These are phyloP conservation scores for Proterorhinus semilunaris DNA, from an alignment of 2,113 vertebrate genomes.

Conservation along the genomic window DNA sequence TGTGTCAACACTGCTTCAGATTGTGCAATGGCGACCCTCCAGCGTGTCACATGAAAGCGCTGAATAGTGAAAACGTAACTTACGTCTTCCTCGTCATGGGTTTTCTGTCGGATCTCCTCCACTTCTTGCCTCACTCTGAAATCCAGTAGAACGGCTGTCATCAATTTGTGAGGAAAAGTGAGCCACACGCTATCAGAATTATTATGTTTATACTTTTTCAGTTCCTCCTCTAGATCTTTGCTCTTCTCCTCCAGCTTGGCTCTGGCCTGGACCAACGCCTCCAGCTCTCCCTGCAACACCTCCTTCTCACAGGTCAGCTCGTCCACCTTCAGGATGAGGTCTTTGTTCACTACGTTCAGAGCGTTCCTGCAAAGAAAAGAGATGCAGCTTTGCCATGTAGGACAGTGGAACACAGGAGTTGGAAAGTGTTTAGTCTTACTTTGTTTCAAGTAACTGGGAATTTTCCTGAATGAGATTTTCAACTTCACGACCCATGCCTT, in stretches of 20 bases:
- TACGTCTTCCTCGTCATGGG: constrained; percentile 93
- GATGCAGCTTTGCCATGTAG: too few species aligned
- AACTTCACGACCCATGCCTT: constrained; percentile 98
- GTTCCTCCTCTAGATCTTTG: constrained; percentile 93
- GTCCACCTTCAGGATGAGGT: constrained; percentile 94
- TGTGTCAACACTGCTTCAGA: too few species aligned
- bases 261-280: constrained; percentile 87
- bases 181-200: background rate
- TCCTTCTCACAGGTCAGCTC: constrained; percentile 94
- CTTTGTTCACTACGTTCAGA: constrained; percentile 97
- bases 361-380: constrained; percentile 82
- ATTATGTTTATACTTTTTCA: constrained; percentile 81
- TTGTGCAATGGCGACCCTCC: too few species aligned
- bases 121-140: constrained; percentile 86
- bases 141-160: constrained; percentile 16
- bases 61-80: constrained; percentile 48
- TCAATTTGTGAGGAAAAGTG: background rate
- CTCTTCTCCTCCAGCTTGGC: constrained; percentile 85
- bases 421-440: constrained; percentile 77
- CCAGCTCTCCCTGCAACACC: constrained; percentile 89
- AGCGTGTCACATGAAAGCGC: background rate
- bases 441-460: constrained; percentile 95
- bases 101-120: constrained; percentile 83
- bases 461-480: constrained; percentile 97
- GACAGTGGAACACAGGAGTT: too few species aligned